These are phyloP conservation scores for Entelurus aequoreus DNA, from an alignment of 2,113 vertebrate species.

Conservation along the genomic window DNA sequence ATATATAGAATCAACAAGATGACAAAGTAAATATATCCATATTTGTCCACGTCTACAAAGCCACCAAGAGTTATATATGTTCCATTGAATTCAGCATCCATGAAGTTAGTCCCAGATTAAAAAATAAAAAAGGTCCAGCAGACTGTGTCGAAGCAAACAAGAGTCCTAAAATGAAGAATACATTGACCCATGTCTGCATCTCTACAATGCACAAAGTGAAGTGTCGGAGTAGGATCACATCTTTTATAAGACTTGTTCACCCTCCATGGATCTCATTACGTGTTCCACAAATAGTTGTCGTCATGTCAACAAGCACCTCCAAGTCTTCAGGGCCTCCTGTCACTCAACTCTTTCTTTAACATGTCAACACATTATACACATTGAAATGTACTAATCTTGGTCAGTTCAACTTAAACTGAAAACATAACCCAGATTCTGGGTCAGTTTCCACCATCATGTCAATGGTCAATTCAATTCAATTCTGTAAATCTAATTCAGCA, in stretches of 20 bases:
- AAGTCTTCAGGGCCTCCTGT: too few relatives aligned
- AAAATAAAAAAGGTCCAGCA: not conserved
- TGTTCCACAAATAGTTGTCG: too few relatives aligned
- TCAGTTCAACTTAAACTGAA: too few relatives aligned
- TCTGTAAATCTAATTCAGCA: too few relatives aligned
- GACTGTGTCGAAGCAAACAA: not conserved
- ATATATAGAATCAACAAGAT: conserved; percentile 3
- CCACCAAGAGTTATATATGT: conserved; percentile 13
- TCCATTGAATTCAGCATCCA: conserved; percentile 1
- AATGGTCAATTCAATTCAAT: too few relatives aligned
- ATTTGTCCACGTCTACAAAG: conserved; percentile 12
- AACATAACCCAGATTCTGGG: too few relatives aligned
- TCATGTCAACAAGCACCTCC: too few relatives aligned
- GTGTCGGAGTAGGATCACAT: not conserved
- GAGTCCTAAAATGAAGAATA: not conserved
- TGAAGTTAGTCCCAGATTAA: not conserved
- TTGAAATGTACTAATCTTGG: too few relatives aligned
- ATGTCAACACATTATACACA: too few relatives aligned
- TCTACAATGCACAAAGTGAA: not conserved
- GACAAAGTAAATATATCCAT: conserved; percentile 17
- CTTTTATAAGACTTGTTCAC: not conserved
- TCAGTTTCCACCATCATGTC: too few relatives aligned
- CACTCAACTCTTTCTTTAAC: too few relatives aligned
- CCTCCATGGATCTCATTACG: conserved; percentile 8
- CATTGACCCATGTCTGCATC: not conserved